Evolutionary conservation across 2,888 invertebrate species (phyloP), one percentile per base, ranked within the genome.

Genomic region (Thereva nobilitata): DNA sequence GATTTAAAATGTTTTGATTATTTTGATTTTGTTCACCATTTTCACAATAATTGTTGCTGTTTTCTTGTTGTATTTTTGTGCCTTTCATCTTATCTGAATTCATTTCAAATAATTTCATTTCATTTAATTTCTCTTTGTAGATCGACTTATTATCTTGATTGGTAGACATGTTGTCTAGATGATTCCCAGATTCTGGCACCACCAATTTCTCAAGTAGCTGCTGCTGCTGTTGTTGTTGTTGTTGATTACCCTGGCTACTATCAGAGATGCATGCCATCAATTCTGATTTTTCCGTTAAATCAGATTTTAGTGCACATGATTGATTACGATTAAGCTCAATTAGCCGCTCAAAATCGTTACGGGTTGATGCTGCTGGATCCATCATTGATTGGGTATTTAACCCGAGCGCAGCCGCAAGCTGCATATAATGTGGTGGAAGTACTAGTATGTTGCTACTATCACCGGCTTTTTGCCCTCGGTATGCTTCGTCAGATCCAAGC

Each of bases 341-440:
- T 23, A 79, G 73, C 12, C 78, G 76, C 68, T 80, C 79, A 55
- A 79, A 79, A 57, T 79, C 79, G 52, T 78, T 79, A 38, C 79
- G 74, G 5, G 79, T 77, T 47, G 78, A 75, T 23, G 37, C 50
- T 65, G 77, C 73, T 5, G 79, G 74, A 72, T 78, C 79, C 8
- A 78, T 75, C 70, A 79, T 74, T 3, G 77, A 74, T 69, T 80
- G 78, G 5, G 79, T 76, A 67, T 76, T 79, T 4, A 80, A 67
- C 1, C 79, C 80, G 41, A 80, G 71, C 2, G 85, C 84, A 0
- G 84, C 84, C 2, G 85, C 84, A 59, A 85, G 74, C 73, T 86
- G 85, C 23, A 85, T 84, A 74, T 86, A 86, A 73, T 86, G 85
- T 69, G 85, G 85, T 53, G 86, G 86, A 40, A 86, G 76, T 7